Percentiles rank a stretch among this genome's conserved stretches.
phyloP scores from a whole-genome alignment of 2,113 vertebrate genomes.

The Polypterus bichir region DNA sequence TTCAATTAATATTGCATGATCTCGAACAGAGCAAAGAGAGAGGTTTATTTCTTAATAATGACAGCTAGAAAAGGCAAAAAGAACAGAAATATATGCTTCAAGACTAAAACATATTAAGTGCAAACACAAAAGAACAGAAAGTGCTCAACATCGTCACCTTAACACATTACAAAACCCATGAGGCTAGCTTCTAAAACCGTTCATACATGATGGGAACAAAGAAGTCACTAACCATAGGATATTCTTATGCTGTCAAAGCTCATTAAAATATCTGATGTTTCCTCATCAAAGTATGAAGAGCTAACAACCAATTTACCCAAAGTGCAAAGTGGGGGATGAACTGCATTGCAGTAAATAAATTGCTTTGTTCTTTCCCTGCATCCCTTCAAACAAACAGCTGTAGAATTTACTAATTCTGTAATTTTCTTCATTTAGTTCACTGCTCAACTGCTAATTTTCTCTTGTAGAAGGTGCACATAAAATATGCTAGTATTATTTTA shows the following conservation, averaged over 20 bases:
- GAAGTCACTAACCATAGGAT: not conserved
- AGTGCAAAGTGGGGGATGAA: not conserved
- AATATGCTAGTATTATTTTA: no score
- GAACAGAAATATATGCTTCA: no score
- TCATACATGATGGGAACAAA: no score
- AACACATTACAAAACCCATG: no score
- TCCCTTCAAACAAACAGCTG: not conserved
- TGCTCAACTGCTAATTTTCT: slow-evolving; percentile 4
- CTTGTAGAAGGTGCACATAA: not conserved
- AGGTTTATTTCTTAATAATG: no score
- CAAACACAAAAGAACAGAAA: no score
- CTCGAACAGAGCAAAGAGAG: no score
- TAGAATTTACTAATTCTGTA: slow-evolving; percentile 3
- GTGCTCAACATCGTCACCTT: no score
- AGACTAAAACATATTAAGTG: no score
- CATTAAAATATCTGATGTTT: not conserved
- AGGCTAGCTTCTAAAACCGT: no score
- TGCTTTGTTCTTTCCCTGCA: slow-evolving; percentile 10
- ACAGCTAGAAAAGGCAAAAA: no score
- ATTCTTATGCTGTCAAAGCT: not conserved
- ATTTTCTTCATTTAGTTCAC: slow-evolving; percentile 3
- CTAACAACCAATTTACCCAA: not conserved
- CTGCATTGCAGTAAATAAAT: slow-evolving; percentile 7
- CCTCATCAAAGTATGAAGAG: not conserved
- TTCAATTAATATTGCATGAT: no score